Evolutionary conservation across 2,113 vertebrate genomes (phyloP).

Genomic region (Nycticorax nycticorax): DNA sequence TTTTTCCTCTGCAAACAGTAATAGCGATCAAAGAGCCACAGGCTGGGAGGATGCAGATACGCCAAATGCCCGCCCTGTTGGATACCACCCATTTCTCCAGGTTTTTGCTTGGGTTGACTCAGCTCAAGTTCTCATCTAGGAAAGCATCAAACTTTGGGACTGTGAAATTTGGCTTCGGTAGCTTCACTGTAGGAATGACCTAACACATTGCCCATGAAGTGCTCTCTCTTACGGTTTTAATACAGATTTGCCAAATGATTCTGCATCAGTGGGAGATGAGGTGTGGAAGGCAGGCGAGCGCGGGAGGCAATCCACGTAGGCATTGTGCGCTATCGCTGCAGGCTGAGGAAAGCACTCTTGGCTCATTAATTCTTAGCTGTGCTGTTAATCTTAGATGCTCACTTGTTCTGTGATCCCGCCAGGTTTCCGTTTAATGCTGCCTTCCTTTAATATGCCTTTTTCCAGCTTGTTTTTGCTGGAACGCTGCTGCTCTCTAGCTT

Average conservation of each 20-base stretch:
- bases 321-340: background rate
- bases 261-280: background rate
- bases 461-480: background rate
- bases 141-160: background rate
- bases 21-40: background rate
- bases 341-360: background rate
- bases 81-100: background rate
- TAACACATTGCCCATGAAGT: background rate
- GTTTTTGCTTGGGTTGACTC: background rate
- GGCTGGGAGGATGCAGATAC: background rate
- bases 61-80: background rate
- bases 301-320: background rate
- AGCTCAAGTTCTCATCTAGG: background rate
- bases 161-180: background rate
- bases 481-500: slow-evolving; percentile 59
- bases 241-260: background rate
- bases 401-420: background rate
- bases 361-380: slow-evolving; percentile 12
- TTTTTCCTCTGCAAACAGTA: background rate
- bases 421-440: background rate
- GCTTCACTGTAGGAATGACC: background rate
- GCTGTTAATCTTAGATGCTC: background rate
- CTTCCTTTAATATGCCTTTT: background rate
- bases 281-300: background rate
- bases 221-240: background rate